These are phyloP conservation scores for Rotaria macrura DNA, from an alignment of 2,888 invertebrate species.

Conservation along the genomic window DNA sequence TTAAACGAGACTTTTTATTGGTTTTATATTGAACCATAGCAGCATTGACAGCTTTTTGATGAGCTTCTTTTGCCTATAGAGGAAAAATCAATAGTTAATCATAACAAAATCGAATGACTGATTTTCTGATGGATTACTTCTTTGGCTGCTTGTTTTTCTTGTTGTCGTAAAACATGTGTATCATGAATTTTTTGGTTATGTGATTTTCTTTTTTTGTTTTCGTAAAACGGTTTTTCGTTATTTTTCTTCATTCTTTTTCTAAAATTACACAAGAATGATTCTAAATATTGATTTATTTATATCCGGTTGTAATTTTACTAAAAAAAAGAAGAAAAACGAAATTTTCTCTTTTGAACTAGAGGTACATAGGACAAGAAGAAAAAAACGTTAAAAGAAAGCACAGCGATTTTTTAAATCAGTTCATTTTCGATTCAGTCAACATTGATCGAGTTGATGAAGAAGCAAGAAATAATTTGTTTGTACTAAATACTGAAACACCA, in stretches of 20 bases:
- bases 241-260: not conserved
- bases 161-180: not conserved
- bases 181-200: conserved; percentile 5
- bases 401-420: not conserved
- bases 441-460: not conserved
- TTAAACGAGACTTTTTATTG: conserved; percentile 62
- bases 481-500: conserved; percentile 4
- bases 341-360: not conserved
- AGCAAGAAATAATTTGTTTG: not conserved
- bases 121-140: too few relatives aligned
- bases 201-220: not conserved
- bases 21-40: conserved; percentile 60
- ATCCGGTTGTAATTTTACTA: not conserved
- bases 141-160: not conserved
- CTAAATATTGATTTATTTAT: not conserved
- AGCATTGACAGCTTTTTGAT: not conserved
- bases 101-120: too few relatives aligned
- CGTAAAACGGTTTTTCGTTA: not conserved
- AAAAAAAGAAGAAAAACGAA: too few relatives aligned
- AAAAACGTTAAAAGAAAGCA: too few relatives aligned
- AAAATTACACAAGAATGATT: not conserved
- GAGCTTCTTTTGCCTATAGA: not conserved
- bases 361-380: not conserved
- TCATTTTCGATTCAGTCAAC: not conserved
- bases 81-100: not conserved